Evolutionary conservation across 2,888 invertebrate genomes (phyloP), one percentile per base, ranked within the genome.

Genomic region (Loripinus fragilis): DNA sequence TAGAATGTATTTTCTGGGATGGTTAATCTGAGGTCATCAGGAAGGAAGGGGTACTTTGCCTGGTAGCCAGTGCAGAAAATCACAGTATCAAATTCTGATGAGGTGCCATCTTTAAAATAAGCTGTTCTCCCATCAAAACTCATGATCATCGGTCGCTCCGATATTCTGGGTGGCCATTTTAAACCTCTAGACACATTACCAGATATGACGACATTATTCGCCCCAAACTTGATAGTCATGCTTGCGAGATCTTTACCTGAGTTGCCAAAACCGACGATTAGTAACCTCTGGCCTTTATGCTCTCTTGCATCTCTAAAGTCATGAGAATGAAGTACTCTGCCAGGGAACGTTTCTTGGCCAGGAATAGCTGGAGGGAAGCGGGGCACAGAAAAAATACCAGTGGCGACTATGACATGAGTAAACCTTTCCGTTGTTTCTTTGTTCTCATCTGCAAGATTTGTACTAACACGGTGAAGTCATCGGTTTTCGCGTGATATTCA

Each of bases 191-290:
- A 77, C 0, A 74, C 69, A 45, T 75, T 77, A 55, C 74, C 82
- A 1, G 73, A 71, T 20, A 69, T 73, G 5, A 78, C 74, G 17
- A 80, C 55, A 33, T 60, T 52, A 33, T 69, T 72, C 0, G 81
- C 78, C 3, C 76, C 81, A 45, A 33, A 74, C 33, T 78, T 81
- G 23, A 55, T 0, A n/a, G 67, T 52, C 38, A 50, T 68, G 45
- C 72, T 2, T 12, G 65, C 38, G 15, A 81, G n/a, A 23, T 78
- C 81, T 66, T 81, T 78, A 5, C 75, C 81, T 0, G 81, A 81
- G 48, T 75, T 75, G 38, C 75, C 75, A 1, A 75, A 55, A 0
- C 81, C 81, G 17, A 81, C 45, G 1, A 78, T 20, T 25, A 81
- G 38, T 0, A 75, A 0, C 7, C n/a, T 23, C 23, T 42, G 7